Base-by-base conservation (phyloP, 2,113 vertebrate species). In the Vulpes lagopus region DNA sequence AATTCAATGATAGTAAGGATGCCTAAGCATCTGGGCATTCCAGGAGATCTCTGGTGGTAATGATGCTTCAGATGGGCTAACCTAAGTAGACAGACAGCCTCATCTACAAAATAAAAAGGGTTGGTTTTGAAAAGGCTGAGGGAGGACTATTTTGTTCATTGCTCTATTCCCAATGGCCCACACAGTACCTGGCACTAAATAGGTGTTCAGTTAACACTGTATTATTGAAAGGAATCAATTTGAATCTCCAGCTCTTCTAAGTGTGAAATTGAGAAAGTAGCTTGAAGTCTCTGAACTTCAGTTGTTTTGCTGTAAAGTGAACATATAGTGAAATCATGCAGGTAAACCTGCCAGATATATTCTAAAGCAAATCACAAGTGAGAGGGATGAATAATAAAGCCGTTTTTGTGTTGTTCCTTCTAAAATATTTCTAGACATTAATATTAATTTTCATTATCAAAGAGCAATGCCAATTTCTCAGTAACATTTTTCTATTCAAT, bases 361-460 rank as follows among this genome's bases (percentile, higher is more conserved):
- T 96, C 32, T 89, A 82, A 90, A 89, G 17, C 57, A 95, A 88
- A 92, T 87, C n/a, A 55, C 30, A 93, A 64, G 82, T 38, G 55
- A 89, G n/a, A 73, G 5, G 53, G 79, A 71, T 82, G 8, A 80
- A 95, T 1, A 3, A 92, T 92, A 92, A 64, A 9, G 19, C 38
- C 59, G 8, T n/a, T 59, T 92, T 57, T 93, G 32, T 73, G 51
- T 89, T 97, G 84, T 64, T 96, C 76, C 79, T 69, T 71, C 43
- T 65, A 92, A 97, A 93, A 55, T 87, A 96, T 76, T 69, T 91
- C 78, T 64, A 89, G 65, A 91, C 87, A 95, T 95, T 93, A 95
- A 97, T 83, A 94, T 96, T 74, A 83, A 38, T 76, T 96, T 97
- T 96, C 73, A 87, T 96, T 95, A 97, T 96, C 96, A 97, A 96